Conservation (phyloP, 1,140 invertebrate species). For the Aleiodes sp. region DNA sequence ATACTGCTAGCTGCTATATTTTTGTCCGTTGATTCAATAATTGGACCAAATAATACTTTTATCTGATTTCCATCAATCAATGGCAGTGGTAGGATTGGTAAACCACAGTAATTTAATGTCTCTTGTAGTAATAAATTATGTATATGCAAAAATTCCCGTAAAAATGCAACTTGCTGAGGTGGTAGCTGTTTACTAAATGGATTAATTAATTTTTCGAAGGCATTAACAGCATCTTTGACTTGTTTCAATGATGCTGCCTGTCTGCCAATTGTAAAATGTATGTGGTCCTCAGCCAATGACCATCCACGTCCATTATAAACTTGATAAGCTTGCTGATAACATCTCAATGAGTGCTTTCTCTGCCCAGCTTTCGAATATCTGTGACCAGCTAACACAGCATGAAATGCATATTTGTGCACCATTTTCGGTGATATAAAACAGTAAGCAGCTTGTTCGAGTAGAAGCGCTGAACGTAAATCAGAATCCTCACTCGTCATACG, state of each 20-base stretch:
- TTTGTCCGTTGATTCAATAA: slow-evolving; percentile 51
- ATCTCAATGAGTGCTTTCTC: slow-evolving; percentile 87
- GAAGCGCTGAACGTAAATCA: slow-evolving; percentile 87
- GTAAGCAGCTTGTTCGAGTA: slow-evolving; percentile 95
- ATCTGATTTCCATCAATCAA: slow-evolving; percentile 73
- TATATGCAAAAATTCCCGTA: slow-evolving; percentile 88
- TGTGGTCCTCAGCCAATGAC: slow-evolving; percentile 93
- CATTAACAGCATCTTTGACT: slow-evolving; percentile 77
- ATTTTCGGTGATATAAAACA: slow-evolving; percentile 87
- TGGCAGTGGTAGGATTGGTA: slow-evolving; percentile 75
- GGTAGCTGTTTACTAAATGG: slow-evolving; percentile 79
- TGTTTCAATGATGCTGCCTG: slow-evolving; percentile 84
- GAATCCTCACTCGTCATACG: slow-evolving; percentile 96
- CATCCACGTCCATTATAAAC: slow-evolving; percentile 85
- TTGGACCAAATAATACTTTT: slow-evolving; percentile 72
- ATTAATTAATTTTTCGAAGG: slow-evolving; percentile 82
- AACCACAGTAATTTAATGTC: slow-evolving; percentile 60
- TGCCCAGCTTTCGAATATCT: slow-evolving; percentile 92
- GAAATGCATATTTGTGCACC: slow-evolving; percentile 96
- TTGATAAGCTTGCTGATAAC: slow-evolving; percentile 92
- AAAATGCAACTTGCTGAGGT: slow-evolving; percentile 83
- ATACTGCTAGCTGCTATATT: slow-evolving; percentile 50
- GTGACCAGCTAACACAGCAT: slow-evolving; percentile 94
- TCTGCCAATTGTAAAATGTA: slow-evolving; percentile 91
- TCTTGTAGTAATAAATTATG: slow-evolving; percentile 71